phyloP scores from a whole-genome alignment of 2,113 vertebrate species.

The Clarias batrachus region DNA sequence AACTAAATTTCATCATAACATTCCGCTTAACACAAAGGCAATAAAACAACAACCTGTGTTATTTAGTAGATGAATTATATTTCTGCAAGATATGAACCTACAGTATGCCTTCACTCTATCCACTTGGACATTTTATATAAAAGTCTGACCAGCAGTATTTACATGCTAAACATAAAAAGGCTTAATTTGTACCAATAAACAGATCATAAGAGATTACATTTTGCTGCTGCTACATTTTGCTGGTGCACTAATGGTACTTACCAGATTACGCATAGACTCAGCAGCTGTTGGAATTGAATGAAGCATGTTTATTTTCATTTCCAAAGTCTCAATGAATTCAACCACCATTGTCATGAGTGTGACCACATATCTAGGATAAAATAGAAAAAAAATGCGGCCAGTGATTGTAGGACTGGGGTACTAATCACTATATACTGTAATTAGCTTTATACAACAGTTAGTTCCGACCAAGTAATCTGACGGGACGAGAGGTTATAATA shows the following conservation, averaged over 20 bases:
- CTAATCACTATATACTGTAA: background rate
- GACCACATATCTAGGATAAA: slow-evolving; percentile 73
- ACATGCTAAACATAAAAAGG: background rate
- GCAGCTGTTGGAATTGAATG: slow-evolving; percentile 66
- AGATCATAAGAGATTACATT: background rate
- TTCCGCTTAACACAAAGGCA: background rate
- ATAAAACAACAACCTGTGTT: background rate
- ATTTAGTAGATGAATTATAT: background rate
- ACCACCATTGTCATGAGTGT: slow-evolving; percentile 76
- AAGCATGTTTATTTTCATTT: slow-evolving; percentile 75
- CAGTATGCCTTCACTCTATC: background rate
- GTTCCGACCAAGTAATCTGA: no score
- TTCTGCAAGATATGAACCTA: background rate
- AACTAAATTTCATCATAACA: background rate
- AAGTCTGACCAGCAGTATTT: background rate
- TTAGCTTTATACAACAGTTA: background rate
- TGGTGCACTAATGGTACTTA: slow-evolving; percentile 63
- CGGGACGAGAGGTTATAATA: no score
- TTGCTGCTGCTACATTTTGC: background rate
- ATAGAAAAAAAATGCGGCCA: background rate
- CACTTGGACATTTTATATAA: background rate
- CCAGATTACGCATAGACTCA: slow-evolving; percentile 72
- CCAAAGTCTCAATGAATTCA: slow-evolving; percentile 81
- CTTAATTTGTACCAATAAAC: background rate
- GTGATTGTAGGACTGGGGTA: background rate